Percentiles rank a stretch among this genome's conserved stretches.
Conservation (phyloP, 2,797 vertebrate species). For the Dermochelys coriacea region DNA sequence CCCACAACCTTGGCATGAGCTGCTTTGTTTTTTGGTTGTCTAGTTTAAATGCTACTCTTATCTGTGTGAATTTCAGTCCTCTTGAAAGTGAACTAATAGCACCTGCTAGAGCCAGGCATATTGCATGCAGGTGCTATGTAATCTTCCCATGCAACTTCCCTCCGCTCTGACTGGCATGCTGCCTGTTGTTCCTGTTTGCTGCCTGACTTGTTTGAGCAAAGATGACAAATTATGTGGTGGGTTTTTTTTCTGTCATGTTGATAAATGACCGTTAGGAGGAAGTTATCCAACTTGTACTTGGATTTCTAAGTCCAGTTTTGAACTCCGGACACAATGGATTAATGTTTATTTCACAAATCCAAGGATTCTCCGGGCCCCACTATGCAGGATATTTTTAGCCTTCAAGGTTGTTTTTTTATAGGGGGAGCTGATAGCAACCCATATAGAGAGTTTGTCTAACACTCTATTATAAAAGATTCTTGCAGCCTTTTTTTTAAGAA, state of each 20-base stretch:
- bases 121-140: neutral
- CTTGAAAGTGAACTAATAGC: neutral
- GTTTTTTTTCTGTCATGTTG: neutral
- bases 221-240: neutral
- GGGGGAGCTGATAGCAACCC: neutral
- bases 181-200: neutral
- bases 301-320: neutral
- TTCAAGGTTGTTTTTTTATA: neutral
- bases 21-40: neutral
- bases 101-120: neutral
- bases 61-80: neutral
- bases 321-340: fast-evolving
- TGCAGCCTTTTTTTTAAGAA: neutral
- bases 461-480: neutral
- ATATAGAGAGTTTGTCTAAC: neutral
- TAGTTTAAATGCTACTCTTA: neutral
- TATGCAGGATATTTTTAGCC: neutral
- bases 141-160: neutral
- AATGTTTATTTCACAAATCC: neutral
- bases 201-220: neutral
- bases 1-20: neutral
- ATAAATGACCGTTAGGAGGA: neutral
- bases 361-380: neutral
- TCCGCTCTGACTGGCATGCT: neutral
- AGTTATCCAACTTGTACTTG: fast-evolving